Evolutionary conservation across 2,113 vertebrate genomes (phyloP), one percentile per base, ranked within the genome.

Genomic region (Scytalopus superciliaris): DNA sequence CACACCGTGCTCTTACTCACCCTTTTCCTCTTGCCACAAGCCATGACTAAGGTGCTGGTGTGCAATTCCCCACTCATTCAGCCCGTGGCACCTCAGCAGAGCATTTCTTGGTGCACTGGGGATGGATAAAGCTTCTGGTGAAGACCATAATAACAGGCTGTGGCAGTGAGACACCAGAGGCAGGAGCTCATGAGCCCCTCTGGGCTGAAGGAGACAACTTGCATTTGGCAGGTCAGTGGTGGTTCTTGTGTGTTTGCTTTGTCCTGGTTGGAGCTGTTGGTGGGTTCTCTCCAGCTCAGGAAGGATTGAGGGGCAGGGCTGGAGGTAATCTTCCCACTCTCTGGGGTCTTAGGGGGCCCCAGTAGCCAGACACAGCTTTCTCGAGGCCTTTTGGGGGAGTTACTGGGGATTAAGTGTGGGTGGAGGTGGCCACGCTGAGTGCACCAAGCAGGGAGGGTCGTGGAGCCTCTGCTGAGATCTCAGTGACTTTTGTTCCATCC

Each of bases 101-200:
- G 39, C 1, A 0, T 24, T 76, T 25, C 77, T 47, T 0, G 3
- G 63, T 0, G 0, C 6, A 1, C 44, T 3, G 7, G 6, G 72
- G 62, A 39, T 39, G 6, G 62, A 16, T 14, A 10, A 12, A 68
- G 62, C 56, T 28, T 53, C 16, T 8, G n/a, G 57, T 39, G 69
- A 73, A 59, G 72, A 35, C 35, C 30, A 2, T 59, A 35, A 8
- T 1, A 10, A 39, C 47, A 19, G 64, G 24, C 68, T 35, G 12
- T 23, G 68, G 42, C 56, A 12, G 68, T 0, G 2, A 19, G 39
- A 60, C 47, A 5, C 2, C 1, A 16, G 39, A 47, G 49, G 16
- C 37, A 19, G 60, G n/a, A 89, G 27, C 66, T 62, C 39, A 4
- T 14, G 69, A 74, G 39, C 27, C 13, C 11, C 19, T 21, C 10